Evolutionary conservation across 2,113 vertebrate genomes (phyloP), one percentile per base, ranked within the genome.

Genomic region (Hemicordylus capensis): DNA sequence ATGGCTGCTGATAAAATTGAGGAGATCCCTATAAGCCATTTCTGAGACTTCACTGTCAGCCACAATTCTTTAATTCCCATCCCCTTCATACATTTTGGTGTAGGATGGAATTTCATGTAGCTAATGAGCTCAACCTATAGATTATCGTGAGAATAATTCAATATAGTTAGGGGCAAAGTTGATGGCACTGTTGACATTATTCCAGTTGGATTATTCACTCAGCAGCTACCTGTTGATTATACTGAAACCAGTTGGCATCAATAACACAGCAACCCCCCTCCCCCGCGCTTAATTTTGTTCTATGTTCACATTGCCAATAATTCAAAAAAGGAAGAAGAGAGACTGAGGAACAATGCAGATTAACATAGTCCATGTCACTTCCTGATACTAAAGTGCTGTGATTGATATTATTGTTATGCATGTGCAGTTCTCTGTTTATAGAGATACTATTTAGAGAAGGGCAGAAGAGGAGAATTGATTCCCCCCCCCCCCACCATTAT

Each of bases 111-210:
- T 37, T 2, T 31, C 74, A 48, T 48, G 77, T 64, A 80, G 58
- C 56, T 77, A 48, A 80, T n/a, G 28, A 84, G 79, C 28, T 80
- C 42, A 61, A 34, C 31, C 9, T 19, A 0, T 0, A 34, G 31
- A 56, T 79, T 82, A 70, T 48, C n/a, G 74, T 88, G 64, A 81
- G 22, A 91, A 83, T 83, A 44, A 87, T 51, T 28, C 79, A 46
- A 76, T 0, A 31, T 15, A 84, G 69, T 34, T 59, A 83, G 22
- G 82, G 76, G 26, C 42, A 85, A 72, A 72, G 28, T 15, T 39
- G 85, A 80, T 24, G 80, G 59, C 86, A n/a, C 10, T 39, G n/a
- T 31, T 54, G 72, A 81, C 51, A 81, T 20, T 61, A 59, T 59
- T 80, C 82, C 66, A 54, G 37, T 76, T 87, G 85, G 74, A 84